phyloP scores from a whole-genome alignment of 2,797 vertebrate genomes.

The Urocyon cinereoargenteus region DNA sequence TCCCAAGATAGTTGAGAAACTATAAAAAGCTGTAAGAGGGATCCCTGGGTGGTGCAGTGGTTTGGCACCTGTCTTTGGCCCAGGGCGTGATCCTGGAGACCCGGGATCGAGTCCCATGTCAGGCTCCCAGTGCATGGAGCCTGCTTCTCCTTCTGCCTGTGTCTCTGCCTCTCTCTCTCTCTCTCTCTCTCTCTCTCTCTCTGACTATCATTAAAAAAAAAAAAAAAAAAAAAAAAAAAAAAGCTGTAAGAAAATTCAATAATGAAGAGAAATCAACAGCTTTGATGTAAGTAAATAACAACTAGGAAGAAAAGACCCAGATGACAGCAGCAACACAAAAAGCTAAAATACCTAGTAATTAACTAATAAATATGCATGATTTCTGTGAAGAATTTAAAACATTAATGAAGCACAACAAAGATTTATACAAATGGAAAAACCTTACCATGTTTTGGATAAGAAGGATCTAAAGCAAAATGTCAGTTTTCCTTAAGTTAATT shows the following conservation, averaged over 20 bases:
- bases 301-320: not conserved
- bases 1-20: slow-evolving; percentile 29
- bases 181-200: no score
- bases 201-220: no score
- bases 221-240: no score
- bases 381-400: not conserved
- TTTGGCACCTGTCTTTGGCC: no score
- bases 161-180: no score
- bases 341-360: not conserved
- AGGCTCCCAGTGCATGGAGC: no score
- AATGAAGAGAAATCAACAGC: not conserved
- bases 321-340: not conserved
- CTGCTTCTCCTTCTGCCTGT: no score
- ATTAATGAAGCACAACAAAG: not conserved
- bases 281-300: not conserved
- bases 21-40: not conserved
- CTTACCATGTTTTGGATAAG: not conserved
- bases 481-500: slow-evolving; percentile 32
- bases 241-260: not conserved
- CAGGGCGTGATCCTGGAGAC: no score
- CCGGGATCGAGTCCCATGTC: no score
- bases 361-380: not conserved
- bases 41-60: no score
- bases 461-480: not conserved
- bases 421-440: slow-evolving; percentile 42